phyloP scores from a whole-genome alignment of 2,113 vertebrate species.

The Sander lucioperca region DNA sequence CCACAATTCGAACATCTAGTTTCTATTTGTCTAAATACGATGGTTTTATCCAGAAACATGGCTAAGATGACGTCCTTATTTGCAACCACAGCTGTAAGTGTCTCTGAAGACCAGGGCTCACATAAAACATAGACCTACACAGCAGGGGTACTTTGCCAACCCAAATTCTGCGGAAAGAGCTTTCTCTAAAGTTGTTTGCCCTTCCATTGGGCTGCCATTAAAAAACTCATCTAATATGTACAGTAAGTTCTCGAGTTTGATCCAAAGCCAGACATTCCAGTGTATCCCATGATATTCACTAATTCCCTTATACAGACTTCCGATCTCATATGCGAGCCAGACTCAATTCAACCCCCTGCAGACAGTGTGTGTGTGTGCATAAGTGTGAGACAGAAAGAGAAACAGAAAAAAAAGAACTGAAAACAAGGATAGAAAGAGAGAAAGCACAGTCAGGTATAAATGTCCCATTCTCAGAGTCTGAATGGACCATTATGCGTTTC shows the following conservation, averaged over 20 bases:
- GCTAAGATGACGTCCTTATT: constrained; percentile 15
- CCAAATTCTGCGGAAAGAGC: constrained; percentile 39
- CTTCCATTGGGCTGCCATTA: constrained; percentile 35
- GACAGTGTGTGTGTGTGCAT: constrained; percentile 29
- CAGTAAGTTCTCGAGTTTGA: constrained; percentile 33
- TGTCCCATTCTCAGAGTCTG: constrained; percentile 30
- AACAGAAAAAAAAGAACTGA: neutral
- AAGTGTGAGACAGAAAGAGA: constrained; percentile 19
- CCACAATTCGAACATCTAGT: neutral
- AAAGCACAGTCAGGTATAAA: constrained; percentile 19
- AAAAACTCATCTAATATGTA: constrained; percentile 53
- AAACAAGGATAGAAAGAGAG: neutral
- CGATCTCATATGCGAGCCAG: constrained; percentile 52
- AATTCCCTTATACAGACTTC: constrained; percentile 62
- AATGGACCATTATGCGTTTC: constrained; percentile 49
- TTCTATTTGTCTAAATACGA: neutral
- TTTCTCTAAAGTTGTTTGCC: constrained; percentile 33
- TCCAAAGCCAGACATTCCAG: constrained; percentile 60
- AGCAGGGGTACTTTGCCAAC: constrained; percentile 9
- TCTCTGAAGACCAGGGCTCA: neutral
- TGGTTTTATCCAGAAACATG: constrained; percentile 3
- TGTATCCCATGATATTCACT: constrained; percentile 58
- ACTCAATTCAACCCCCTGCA: constrained; percentile 52
- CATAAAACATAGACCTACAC: constrained; percentile 17
- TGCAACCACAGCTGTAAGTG: constrained; percentile 25